Evolutionary conservation across 2,113 vertebrate genomes (phyloP), one percentile per base, ranked within the genome.

Genomic region (Hippocampus barbouri): DNA sequence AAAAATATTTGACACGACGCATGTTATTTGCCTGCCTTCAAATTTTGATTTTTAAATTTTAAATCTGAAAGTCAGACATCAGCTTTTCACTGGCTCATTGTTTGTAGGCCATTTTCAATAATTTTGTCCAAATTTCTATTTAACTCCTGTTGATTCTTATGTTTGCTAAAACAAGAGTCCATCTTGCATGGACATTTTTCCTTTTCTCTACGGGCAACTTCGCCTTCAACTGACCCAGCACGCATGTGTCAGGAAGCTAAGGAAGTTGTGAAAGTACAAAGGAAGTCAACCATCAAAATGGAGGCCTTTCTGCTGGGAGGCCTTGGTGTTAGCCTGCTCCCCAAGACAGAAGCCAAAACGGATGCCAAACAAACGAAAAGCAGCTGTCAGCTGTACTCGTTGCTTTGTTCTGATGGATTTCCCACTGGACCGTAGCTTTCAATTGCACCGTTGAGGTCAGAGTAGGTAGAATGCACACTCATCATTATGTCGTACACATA

Each of bases 401-500:
- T 23, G 43, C 62, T 60, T 74, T 25, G 73, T 77, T 76, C 79
- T 21, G 49, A 67, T 3, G n/a, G 80, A n/a, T 51, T 70, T 80
- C 78, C 69, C 30, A 0, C 1, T 59, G 70, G 82, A 81, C 56
- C 75, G 1, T 30, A 23, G 7, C 84, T 85, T 84, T 86, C 68
- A 83, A 88, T 84, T 80, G 45, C 56, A 72, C 79, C 71, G 66
- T 81, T 84, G 87, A 68, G 74, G 70, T 51, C 78, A 63, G 83
- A 84, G 54, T 69, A 71, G 74, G 77, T 54, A 66, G 75, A 85
- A 85, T 43, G 79, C 3, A 4, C 80, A 66, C 60, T 2, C 11
- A 30, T 15, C 27, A 64, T 9, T n/a, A 41, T 21, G 23, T 45
- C 14, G 10, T 20, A 9, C 3, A 11, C 34, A n/a, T 8, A 20